phyloP scores from a whole-genome alignment of 2,113 vertebrate genomes.

The Calyptomena viridis region DNA sequence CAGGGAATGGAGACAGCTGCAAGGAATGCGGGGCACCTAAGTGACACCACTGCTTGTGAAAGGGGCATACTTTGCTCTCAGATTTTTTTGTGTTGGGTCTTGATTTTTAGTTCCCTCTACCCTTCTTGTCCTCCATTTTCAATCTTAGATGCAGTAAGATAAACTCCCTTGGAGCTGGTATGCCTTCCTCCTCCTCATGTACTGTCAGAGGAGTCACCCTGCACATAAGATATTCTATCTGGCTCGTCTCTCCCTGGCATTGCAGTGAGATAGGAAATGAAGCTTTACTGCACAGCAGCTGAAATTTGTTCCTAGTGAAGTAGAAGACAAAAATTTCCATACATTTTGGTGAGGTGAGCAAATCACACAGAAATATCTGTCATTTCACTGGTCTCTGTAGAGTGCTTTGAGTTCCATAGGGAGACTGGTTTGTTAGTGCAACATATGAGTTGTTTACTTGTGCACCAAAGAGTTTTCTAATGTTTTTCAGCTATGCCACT shows the following conservation, averaged over 20 bases:
- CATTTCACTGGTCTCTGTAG: background rate
- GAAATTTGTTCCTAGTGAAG: background rate
- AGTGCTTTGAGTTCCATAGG: background rate
- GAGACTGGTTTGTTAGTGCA: background rate
- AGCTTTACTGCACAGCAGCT: background rate
- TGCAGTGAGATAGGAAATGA: background rate
- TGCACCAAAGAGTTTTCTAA: background rate
- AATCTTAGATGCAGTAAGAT: background rate
- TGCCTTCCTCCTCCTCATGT: background rate
- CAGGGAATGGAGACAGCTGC: background rate
- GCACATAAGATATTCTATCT: background rate
- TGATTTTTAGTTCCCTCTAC: background rate
- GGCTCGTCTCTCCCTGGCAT: background rate
- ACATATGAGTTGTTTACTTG: background rate
- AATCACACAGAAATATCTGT: background rate
- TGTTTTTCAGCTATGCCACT: background rate
- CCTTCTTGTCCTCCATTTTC: background rate
- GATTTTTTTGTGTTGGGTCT: background rate
- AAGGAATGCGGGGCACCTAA: background rate
- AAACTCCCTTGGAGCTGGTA: background rate
- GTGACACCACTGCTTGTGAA: background rate
- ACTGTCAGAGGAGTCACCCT: background rate
- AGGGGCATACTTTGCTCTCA: background rate
- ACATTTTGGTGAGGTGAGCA: background rate
- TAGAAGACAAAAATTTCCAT: background rate